Percentiles rank a stretch among this genome's conserved stretches.
phyloP scores from a whole-genome alignment of 2,888 invertebrate genomes.

The Hipparchia sbordonii region DNA sequence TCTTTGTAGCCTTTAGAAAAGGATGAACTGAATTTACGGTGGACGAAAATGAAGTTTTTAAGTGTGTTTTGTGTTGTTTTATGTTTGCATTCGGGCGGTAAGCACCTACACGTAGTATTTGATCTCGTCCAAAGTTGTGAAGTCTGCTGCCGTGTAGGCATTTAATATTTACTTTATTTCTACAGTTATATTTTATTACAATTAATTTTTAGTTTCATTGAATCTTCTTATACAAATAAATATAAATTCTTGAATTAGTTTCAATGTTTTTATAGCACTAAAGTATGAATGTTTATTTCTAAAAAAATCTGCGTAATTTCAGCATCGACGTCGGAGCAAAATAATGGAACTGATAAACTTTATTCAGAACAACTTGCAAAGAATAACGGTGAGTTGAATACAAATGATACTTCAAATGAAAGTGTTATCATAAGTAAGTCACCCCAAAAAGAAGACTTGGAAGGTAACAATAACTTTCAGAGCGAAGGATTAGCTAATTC shows the following conservation, averaged over 20 bases:
- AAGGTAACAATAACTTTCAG: background rate
- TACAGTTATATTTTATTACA: background rate
- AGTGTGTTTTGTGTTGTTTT: slow-evolving; percentile 36
- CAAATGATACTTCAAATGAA: background rate
- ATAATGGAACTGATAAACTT: slow-evolving; percentile 1
- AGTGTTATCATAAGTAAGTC: background rate
- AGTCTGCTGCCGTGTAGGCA: background rate
- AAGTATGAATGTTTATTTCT: background rate
- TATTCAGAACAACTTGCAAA: background rate
- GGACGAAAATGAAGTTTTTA: slow-evolving; percentile 33
- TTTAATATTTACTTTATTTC: background rate
- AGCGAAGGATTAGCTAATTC: background rate
- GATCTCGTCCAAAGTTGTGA: background rate
- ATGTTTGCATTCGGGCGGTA: slow-evolving; percentile 32
- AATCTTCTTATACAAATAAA: too few species aligned
- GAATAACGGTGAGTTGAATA: background rate
- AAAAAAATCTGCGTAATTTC: background rate
- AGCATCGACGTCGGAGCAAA: slow-evolving; percentile 7
- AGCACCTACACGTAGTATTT: slow-evolving; percentile 9
- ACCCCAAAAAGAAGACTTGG: background rate
- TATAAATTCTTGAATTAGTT: too few species aligned
- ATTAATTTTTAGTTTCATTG: background rate
- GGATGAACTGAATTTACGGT: slow-evolving; percentile 24
- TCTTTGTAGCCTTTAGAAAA: slow-evolving; percentile 29
- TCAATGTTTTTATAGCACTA: background rate